These are phyloP conservation scores for Chouioia cunea DNA, from an alignment of 2,888 invertebrate genomes.

Conservation along the genomic window DNA sequence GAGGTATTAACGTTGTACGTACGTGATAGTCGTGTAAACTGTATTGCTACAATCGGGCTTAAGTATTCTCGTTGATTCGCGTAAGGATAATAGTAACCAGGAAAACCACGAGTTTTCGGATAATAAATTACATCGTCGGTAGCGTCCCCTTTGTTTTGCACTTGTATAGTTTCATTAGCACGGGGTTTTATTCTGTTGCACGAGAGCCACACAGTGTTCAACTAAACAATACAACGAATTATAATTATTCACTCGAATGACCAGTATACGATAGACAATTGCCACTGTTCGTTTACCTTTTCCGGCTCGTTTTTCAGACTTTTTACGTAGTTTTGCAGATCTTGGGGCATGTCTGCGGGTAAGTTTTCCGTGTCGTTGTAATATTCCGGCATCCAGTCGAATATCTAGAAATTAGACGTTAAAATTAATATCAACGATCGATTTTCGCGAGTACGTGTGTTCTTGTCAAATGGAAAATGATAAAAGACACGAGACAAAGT, in stretches of 20 bases:
- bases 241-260: too few species aligned
- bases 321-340: slow-evolving; percentile 70
- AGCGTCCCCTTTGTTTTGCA: slow-evolving; percentile 62
- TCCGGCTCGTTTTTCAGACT: slow-evolving; percentile 53
- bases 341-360: slow-evolving; percentile 75
- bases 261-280: not conserved
- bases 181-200: slow-evolving; percentile 93
- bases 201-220: slow-evolving; percentile 90
- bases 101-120: slow-evolving; percentile 85
- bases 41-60: slow-evolving; percentile 89
- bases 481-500: too few species aligned
- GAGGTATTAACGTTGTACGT: slow-evolving; percentile 51
- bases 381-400: slow-evolving; percentile 78
- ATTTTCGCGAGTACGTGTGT: too few species aligned
- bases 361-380: slow-evolving; percentile 72
- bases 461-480: too few species aligned
- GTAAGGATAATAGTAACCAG: slow-evolving; percentile 91
- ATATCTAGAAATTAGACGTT: slow-evolving; percentile 73
- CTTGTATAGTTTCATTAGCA: slow-evolving; percentile 90
- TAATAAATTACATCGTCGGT: slow-evolving; percentile 71
- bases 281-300: not conserved
- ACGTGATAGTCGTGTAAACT: slow-evolving; percentile 80
- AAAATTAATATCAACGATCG: too few species aligned
- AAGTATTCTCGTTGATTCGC: slow-evolving; percentile 87
- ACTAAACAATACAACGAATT: slow-evolving; percentile 66